Evolutionary conservation across 1,140 invertebrate genomes (phyloP).

Genomic region (Hylyphantes graminicola): DNA sequence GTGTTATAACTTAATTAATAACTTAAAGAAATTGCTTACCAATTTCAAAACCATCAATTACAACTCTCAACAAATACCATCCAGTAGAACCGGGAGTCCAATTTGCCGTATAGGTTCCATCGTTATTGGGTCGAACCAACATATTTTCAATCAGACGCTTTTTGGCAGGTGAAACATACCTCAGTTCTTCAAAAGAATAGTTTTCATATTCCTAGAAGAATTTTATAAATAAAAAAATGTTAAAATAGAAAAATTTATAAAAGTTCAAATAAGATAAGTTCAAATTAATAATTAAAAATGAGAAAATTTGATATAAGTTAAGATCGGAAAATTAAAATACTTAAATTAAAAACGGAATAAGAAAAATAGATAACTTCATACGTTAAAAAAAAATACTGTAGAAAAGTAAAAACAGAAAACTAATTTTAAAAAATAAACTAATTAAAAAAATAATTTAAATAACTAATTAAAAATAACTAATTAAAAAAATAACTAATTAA

Average conservation of each 20-base stretch:
- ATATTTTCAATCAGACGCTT: slow-evolving; percentile 85
- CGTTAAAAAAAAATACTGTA: no score
- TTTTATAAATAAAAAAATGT: neutral
- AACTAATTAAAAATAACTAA: no score
- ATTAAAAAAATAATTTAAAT: no score
- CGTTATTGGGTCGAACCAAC: slow-evolving; percentile 82
- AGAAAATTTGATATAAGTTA: neutral
- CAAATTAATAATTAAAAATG: neutral
- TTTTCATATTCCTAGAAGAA: slow-evolving; percentile 82
- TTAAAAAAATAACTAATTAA: no score
- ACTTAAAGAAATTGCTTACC: slow-evolving; percentile 70
- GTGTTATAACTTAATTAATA: neutral
- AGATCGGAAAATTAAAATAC: no score
- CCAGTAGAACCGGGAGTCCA: slow-evolving; percentile 95
- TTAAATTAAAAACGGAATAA: no score
- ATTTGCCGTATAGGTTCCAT: slow-evolving; percentile 87
- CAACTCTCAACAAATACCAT: slow-evolving; percentile 86
- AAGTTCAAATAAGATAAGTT: neutral
- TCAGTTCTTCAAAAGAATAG: slow-evolving; percentile 96
- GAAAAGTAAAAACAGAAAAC: no score
- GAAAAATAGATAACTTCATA: no score
- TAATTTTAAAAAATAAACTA: no score
- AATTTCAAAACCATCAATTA: slow-evolving; percentile 89
- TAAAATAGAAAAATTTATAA: neutral
- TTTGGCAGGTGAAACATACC: slow-evolving; percentile 81